A percentile compares a stretch with the other conserved stretches of the same genome.
Evolutionary conservation across 2,113 vertebrate genomes (phyloP).

Genomic region (Jaculus jaculus): DNA sequence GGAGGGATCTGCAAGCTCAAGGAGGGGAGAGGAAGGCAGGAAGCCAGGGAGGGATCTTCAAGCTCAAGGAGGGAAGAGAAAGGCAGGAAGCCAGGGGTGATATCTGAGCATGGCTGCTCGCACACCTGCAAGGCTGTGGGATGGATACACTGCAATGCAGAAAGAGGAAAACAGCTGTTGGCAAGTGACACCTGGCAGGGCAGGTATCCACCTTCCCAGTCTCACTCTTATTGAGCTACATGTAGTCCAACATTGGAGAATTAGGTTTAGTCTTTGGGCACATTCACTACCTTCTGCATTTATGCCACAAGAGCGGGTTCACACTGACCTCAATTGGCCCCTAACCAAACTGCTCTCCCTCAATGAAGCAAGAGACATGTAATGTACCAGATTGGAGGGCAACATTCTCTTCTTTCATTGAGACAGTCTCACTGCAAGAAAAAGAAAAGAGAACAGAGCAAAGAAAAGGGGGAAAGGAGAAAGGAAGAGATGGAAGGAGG

Average conservation of each 20-base stretch:
- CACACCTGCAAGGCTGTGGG: background rate
- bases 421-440: background rate
- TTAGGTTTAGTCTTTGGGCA: background rate
- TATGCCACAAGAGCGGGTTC: background rate
- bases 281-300: background rate
- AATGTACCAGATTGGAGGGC: background rate
- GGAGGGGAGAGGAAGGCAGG: too few relatives aligned
- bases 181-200: background rate
- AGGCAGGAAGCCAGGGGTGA: too few relatives aligned
- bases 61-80: too few relatives aligned
- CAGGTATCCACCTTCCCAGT: background rate
- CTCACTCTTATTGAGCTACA: background rate
- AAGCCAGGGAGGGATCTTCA: too few relatives aligned
- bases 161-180: background rate
- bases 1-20: too few relatives aligned
- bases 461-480: too few relatives aligned
- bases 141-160: background rate
- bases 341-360: background rate
- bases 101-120: background rate
- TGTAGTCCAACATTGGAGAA: background rate
- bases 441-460: too few relatives aligned
- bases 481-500: accelerated
- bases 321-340: background rate
- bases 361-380: background rate
- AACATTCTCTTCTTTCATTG: background rate